These are phyloP conservation scores for Masticophis lateralis DNA, from an alignment of 2,797 vertebrate species.

Conservation along the genomic window DNA sequence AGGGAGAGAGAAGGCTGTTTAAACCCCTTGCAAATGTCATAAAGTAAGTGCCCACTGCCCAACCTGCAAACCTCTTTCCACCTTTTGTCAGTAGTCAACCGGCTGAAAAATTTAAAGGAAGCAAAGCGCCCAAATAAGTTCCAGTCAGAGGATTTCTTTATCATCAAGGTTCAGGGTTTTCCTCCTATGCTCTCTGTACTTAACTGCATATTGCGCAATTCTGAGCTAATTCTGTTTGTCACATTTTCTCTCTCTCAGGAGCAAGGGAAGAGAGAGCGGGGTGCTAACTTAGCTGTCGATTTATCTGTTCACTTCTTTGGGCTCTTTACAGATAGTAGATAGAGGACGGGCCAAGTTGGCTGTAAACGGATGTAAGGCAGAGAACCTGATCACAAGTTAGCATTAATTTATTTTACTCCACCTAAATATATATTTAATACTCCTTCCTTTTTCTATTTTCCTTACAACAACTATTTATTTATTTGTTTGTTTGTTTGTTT, in stretches of 20 bases:
- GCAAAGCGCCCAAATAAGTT: background rate
- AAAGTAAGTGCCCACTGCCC: background rate
- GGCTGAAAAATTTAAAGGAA: background rate
- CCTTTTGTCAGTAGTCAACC: background rate
- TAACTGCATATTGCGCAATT: background rate
- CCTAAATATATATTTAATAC: too few relatives aligned
- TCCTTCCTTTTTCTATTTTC: too few relatives aligned
- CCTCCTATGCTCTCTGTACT: too few relatives aligned
- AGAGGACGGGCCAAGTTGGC: background rate
- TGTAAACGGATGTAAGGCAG: background rate
- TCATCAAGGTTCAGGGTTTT: background rate
- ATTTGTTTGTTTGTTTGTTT: too few relatives aligned
- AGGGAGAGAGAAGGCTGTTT: background rate
- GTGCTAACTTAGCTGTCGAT: background rate
- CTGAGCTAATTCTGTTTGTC: background rate
- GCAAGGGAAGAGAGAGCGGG: background rate
- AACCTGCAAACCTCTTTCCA: background rate
- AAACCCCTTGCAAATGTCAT: background rate
- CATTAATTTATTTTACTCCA: too few relatives aligned
- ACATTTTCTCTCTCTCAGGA: background rate
- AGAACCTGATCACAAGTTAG: background rate
- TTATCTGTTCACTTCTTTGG: background rate
- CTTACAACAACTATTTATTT: too few relatives aligned
- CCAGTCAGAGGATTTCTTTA: background rate
- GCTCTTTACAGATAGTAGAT: background rate